Evolutionary conservation across 2,113 vertebrate genomes (phyloP).

Genomic region (Paradoxurus hermaphroditus): DNA sequence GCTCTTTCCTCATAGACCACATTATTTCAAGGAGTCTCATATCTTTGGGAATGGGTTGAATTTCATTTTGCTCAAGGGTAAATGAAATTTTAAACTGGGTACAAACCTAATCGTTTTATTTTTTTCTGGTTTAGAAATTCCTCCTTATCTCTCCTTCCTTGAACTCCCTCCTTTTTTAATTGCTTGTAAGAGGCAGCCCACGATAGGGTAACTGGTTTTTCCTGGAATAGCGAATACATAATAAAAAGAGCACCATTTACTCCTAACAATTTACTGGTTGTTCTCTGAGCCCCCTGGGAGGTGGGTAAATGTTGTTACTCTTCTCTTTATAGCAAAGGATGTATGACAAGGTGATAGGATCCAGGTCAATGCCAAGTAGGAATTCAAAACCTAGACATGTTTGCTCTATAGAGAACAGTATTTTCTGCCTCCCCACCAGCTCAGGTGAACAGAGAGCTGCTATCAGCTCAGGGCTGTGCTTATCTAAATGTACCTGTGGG

Average conservation of each 20-base stretch:
- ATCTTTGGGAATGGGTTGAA: conserved; percentile 23
- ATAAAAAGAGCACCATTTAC: conserved; percentile 55
- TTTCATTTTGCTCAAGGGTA: conserved; percentile 26
- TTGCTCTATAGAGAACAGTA: background rate
- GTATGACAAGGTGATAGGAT: conserved; percentile 25
- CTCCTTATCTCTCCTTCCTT: conserved; percentile 47
- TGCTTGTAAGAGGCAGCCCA: conserved; percentile 28
- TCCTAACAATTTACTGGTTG: conserved; percentile 59
- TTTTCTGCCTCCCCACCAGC: background rate
- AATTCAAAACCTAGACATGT: conserved; percentile 2
- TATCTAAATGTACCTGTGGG: background rate
- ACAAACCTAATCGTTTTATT: conserved; percentile 27
- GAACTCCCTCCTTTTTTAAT: background rate
- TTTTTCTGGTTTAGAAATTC: conserved; percentile 39
- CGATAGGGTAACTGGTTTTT: conserved; percentile 63
- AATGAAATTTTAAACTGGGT: conserved; percentile 54
- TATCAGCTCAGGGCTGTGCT: background rate
- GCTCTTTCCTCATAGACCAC: background rate
- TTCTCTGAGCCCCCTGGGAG: conserved; percentile 18
- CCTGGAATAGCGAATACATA: conserved; percentile 27
- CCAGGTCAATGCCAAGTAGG: conserved; percentile 47
- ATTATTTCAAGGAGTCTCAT: background rate
- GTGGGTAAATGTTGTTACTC: background rate
- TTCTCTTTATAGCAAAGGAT: background rate
- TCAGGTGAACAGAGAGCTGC: background rate